phyloP scores from a whole-genome alignment of 1,140 invertebrate species.

The Pseudachorutes palmiensis region DNA sequence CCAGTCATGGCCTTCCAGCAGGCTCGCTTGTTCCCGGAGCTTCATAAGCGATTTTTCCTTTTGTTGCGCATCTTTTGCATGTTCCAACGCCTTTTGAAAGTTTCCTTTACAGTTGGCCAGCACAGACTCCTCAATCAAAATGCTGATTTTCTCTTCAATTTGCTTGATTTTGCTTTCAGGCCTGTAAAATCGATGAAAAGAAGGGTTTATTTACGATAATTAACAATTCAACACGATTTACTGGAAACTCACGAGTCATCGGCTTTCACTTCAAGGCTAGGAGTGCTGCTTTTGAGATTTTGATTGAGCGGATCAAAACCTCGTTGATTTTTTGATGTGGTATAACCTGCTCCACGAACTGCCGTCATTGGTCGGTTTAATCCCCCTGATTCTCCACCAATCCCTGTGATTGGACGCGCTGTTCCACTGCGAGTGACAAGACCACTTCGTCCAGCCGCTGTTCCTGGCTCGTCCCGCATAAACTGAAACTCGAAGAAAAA shows the following conservation, averaged over 20 bases:
- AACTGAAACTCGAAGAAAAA: slow-evolving; percentile 32
- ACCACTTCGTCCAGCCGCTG: slow-evolving; percentile 17
- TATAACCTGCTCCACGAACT: slow-evolving; percentile 89
- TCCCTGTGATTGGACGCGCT: slow-evolving; percentile 37
- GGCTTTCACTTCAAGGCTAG: slow-evolving; percentile 57
- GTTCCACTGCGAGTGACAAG: slow-evolving; percentile 29
- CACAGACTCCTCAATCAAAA: slow-evolving; percentile 76
- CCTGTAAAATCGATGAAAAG: slow-evolving; percentile 40
- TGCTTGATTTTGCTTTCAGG: slow-evolving; percentile 76
- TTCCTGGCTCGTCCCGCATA: slow-evolving; percentile 22
- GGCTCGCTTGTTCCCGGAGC: slow-evolving; percentile 78
- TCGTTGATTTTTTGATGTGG: slow-evolving; percentile 49
- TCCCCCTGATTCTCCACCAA: slow-evolving; percentile 36
- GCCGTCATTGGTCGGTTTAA: slow-evolving; percentile 81
- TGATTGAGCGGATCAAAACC: slow-evolving; percentile 73
- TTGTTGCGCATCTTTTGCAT: slow-evolving; percentile 91
- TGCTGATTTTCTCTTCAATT: slow-evolving; percentile 70
- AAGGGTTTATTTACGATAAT: slow-evolving; percentile 13
- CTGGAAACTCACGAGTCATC: slow-evolving; percentile 59
- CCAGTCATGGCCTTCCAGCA: slow-evolving; percentile 79
- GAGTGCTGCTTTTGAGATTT: slow-evolving; percentile 49
- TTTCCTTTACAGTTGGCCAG: slow-evolving; percentile 55
- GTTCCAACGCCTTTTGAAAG: slow-evolving; percentile 64
- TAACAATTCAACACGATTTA: not conserved
- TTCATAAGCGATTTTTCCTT: slow-evolving; percentile 82